Evolutionary conservation across 2,113 vertebrate genomes (phyloP), one percentile per base, ranked within the genome.

Genomic region (Merops nubicus): DNA sequence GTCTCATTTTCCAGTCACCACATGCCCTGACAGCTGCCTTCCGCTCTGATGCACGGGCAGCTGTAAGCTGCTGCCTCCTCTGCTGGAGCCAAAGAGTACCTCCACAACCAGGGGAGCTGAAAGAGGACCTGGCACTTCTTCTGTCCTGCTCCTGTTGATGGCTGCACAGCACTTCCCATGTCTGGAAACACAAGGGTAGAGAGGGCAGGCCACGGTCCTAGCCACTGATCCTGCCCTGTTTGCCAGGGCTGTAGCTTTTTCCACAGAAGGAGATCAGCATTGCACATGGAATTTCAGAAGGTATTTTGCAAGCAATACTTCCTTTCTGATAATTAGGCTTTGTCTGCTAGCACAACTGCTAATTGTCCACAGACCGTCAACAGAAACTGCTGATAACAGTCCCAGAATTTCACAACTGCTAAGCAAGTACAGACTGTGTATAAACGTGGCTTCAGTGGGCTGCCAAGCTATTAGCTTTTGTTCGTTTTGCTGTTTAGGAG

Each of bases 401-500:
- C 63, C n/a, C 22, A 43, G 15, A 80, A 74, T 88, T 86, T 90
- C 63, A 84, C 42, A 59, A 93, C 78, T 63, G 59, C 85, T 82
- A 21, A 86, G n/a, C 72, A 60, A 86, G 72, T 70, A 47, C 68
- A 74, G 56, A 11, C 63, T 42, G 75, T 22, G 50, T 74, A 59
- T 47, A 77, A 92, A 81, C 1, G 3, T 0, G 0, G 51, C 53
- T 51, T 85, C 54, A 15, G 18, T 70, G 64, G 42, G 31, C 60
- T 78, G 59, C 54, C 76, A 89, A 92, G 75, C 72, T 56, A 69
- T 91, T 93, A 90, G 51, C 67, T 96, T 97, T 86, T 95, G 57
- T 95, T 88, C 83, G 18, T 91, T 89, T 94, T 94, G 75, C 91
- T 92, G 73, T 73, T 97, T 95, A 77, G 87, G 88, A 97, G 80